Evolutionary conservation across 2,113 vertebrate genomes (phyloP).

Genomic region (Nesoenas mayeri): DNA sequence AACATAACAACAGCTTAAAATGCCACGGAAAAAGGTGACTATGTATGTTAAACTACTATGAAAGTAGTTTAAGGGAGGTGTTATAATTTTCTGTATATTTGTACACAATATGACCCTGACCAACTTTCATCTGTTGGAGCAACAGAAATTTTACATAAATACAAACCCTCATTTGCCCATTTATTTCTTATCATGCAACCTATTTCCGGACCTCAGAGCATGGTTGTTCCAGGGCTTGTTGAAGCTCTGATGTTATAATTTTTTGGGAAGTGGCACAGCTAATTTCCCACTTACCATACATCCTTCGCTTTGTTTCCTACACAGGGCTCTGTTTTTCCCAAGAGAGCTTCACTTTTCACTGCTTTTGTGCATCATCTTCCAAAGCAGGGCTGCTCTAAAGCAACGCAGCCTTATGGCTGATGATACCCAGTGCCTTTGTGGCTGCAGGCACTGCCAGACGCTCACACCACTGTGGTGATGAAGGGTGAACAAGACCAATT

Average conservation of each 20-base stretch:
- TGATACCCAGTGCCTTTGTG: background rate
- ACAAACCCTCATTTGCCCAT: background rate
- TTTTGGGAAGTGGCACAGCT: background rate
- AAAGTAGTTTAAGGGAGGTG: background rate
- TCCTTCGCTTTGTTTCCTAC: background rate
- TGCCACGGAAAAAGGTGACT: background rate
- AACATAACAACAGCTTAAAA: background rate
- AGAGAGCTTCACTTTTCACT: background rate
- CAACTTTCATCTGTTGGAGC: background rate
- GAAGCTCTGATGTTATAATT: background rate
- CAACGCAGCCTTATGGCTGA: background rate
- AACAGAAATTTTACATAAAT: background rate
- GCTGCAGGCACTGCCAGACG: background rate
- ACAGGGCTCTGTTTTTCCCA: background rate
- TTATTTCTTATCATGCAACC: background rate
- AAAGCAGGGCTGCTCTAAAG: background rate
- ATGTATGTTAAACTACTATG: background rate
- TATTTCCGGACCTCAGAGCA: background rate
- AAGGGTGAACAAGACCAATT: background rate
- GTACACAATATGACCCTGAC: background rate
- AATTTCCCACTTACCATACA: accelerated
- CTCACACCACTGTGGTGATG: background rate
- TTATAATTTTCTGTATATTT: background rate
- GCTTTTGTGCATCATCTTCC: background rate
- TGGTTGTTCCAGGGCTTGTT: background rate